A percentile compares a stretch with the other conserved stretches of the same genome.
Evolutionary conservation across 2,888 invertebrate genomes (phyloP).

Genomic region (Drosophila flavopinicola): DNA sequence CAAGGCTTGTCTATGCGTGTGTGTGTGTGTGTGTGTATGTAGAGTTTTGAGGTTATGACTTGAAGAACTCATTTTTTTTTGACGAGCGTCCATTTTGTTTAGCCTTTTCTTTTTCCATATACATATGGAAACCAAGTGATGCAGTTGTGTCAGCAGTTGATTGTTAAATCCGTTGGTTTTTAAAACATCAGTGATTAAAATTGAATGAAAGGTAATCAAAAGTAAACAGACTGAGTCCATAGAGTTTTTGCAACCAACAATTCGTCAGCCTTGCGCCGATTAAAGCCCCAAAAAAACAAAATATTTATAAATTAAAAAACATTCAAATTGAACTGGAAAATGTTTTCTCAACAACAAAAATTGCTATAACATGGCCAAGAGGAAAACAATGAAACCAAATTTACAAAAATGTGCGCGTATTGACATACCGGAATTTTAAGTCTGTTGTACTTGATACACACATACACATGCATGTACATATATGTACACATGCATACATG

Average conservation of each 20-base stretch:
- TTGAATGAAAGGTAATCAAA: too few relatives aligned
- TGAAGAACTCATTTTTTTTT: not conserved
- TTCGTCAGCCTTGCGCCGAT: too few relatives aligned
- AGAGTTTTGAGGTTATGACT: not conserved
- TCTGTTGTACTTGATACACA: not conserved
- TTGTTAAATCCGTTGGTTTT: too few relatives aligned
- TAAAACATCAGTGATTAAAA: too few relatives aligned
- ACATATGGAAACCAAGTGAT: too few relatives aligned
- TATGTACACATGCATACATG: not conserved
- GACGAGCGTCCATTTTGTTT: not conserved
- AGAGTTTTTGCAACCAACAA: too few relatives aligned
- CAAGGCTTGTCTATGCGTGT: not conserved
- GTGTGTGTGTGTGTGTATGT: not conserved
- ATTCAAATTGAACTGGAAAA: conserved; percentile 10
- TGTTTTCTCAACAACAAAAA: not conserved
- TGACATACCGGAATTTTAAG: conserved; percentile 17
- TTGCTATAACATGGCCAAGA: conserved; percentile 3
- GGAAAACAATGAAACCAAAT: not conserved
- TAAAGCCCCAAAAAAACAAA: too few relatives aligned
- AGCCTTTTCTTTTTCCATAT: too few relatives aligned
- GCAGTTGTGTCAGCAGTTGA: too few relatives aligned
- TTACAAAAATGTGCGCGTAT: conserved; percentile 14
- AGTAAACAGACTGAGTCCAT: too few relatives aligned
- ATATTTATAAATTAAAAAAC: conserved; percentile 42
- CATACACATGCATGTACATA: not conserved